phyloP scores from a whole-genome alignment of 2,888 invertebrate genomes.

The Drosophila lacicola region DNA sequence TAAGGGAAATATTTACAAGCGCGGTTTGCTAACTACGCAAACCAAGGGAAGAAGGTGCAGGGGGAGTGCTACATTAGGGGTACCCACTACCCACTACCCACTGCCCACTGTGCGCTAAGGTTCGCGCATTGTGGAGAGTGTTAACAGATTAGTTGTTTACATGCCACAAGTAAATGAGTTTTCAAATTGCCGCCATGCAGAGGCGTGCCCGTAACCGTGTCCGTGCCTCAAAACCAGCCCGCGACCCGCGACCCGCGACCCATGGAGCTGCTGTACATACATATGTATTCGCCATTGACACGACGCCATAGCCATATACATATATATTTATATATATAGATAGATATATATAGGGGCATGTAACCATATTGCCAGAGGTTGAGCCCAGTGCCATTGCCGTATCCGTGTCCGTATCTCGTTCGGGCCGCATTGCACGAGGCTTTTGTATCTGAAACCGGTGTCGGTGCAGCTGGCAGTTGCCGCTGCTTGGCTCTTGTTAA shows the following conservation, averaged over 20 bases:
- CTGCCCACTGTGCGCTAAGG: constrained; percentile 50
- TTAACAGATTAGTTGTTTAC: constrained; percentile 85
- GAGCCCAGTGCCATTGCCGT: constrained; percentile 32
- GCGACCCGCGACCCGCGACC: background rate
- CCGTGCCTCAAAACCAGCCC: constrained; percentile 1
- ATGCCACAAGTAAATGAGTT: constrained; percentile 85
- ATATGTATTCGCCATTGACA: constrained; percentile 45
- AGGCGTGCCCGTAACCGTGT: constrained; percentile 60
- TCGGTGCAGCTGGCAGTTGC: constrained; percentile 61
- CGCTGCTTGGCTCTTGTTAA: constrained; percentile 75
- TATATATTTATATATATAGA: too few relatives aligned
- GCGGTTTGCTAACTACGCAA: constrained; percentile 43
- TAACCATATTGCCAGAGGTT: constrained; percentile 35
- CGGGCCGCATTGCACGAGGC: constrained; percentile 33
- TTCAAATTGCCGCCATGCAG: constrained; percentile 70
- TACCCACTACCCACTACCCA: background rate
- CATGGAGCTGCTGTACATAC: constrained; percentile 21
- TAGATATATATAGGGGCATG: background rate
- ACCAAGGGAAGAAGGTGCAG: background rate
- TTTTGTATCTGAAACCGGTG: constrained; percentile 67
- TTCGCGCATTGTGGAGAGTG: constrained; percentile 75
- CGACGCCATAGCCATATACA: constrained; percentile 31
- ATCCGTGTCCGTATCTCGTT: constrained; percentile 52
- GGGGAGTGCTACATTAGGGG: background rate
- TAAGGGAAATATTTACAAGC: constrained; percentile 72